Base-by-base conservation (phyloP, 2,113 vertebrate genomes). In the Athene cunicularia region DNA sequence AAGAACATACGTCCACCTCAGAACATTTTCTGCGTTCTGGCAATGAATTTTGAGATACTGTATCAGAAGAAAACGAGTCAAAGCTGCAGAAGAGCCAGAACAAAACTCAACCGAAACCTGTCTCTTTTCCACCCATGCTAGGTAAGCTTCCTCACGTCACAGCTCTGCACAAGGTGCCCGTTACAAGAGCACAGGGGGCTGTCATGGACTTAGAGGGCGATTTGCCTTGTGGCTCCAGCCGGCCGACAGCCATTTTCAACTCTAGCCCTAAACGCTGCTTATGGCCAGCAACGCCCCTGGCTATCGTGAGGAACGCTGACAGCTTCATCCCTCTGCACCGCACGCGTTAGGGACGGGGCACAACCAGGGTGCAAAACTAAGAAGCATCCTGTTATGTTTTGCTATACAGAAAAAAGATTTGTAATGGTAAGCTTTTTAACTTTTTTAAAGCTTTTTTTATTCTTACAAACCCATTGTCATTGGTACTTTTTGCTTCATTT, bases 361-460 rank as follows among this genome's bases (percentile, higher is more conserved):
- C 47, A 49, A 58, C 22, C 33, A 45, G 32, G 13, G 1, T 86
- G 72, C 37, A 28, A 55, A 70, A 56, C 8, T 5, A 11, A 50
- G 23, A n/a, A 35, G 58, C 5, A 67, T 49, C 32, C 49, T 5
- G 7, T 35, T 55, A 41, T 0, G 0, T 64, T 81, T 59, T 71
- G 26, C 52, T 33, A 19, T 37, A 24, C 1, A 14, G 43, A 56
- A 35, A 33, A 66, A 53, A 43, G 9, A 90, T 23, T 63, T 68
- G 53, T 94, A 58, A 50, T 53, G 43, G 76, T 84, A n/a, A 84
- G 72, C 41, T 93, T 84, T 58, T 41, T 14, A 27, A 80, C 67
- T 93, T 94, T 94, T 95, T 87, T 55, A 27, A 95, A 91, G 47
- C 27, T 85, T 47, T 73, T 93, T 96, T 94, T 96, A 96, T 96